phyloP scores from a whole-genome alignment of 1,140 invertebrate genomes.

The Zaprionus lachaisei region DNA sequence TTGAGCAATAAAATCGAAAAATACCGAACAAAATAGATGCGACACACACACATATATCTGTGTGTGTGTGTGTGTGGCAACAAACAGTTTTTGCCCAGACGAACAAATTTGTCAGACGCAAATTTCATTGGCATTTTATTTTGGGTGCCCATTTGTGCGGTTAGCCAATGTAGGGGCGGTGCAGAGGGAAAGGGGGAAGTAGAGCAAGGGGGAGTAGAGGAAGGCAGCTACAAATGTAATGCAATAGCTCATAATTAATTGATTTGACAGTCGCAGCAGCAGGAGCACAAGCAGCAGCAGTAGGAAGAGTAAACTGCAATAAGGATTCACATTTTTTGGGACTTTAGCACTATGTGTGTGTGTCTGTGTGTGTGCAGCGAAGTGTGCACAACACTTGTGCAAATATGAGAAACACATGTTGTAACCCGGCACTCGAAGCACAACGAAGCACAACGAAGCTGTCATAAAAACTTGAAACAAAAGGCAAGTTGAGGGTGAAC shows the following conservation, averaged over 20 bases:
- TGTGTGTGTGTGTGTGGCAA: conserved; percentile 16
- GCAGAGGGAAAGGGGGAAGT: background rate
- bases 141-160: conserved; percentile 9
- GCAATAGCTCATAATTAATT: conserved; percentile 51
- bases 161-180: conserved; percentile 5
- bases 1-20: conserved; percentile 76
- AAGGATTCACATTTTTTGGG: background rate
- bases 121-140: conserved; percentile 56
- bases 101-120: conserved; percentile 55
- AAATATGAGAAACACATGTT: conserved; percentile 64
- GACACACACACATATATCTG: background rate
- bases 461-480: conserved; percentile 68
- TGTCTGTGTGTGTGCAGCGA: conserved; percentile 9
- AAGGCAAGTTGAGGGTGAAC: conserved; percentile 12
- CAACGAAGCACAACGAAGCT: conserved; percentile 57
- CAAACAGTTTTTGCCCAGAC: conserved; percentile 42
- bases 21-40: conserved; percentile 49
- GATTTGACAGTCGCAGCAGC: conserved; percentile 36
- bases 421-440: conserved; percentile 51
- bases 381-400: conserved; percentile 42
- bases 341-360: conserved; percentile 1
- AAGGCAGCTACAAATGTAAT: conserved; percentile 15
- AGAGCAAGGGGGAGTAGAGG: background rate
- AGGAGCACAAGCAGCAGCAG: conserved; percentile 3
- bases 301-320: conserved; percentile 5